Evolutionary conservation across 2,113 vertebrate genomes (phyloP).

Genomic region (Nothocercus julius): DNA sequence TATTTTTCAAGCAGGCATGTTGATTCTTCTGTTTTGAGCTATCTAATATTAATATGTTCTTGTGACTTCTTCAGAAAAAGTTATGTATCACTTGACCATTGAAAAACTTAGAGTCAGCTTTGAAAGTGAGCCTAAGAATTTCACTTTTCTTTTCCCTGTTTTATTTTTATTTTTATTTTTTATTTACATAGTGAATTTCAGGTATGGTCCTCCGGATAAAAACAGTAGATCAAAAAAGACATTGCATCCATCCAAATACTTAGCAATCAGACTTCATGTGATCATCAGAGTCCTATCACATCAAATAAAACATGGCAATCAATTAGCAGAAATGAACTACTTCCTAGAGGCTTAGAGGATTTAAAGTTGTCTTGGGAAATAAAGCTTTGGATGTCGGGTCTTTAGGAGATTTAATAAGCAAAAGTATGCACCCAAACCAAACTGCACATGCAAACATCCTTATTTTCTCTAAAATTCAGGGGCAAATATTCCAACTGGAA

Average conservation of each 20-base stretch:
- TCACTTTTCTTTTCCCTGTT: neutral
- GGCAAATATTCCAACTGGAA: too few relatives aligned
- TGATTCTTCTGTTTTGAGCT: neutral
- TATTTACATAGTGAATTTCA: neutral
- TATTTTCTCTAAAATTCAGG: too few relatives aligned
- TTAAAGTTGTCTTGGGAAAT: neutral
- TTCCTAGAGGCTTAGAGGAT: neutral
- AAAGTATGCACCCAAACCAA: too few relatives aligned
- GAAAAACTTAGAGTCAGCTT: conserved; percentile 31
- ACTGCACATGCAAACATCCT: too few relatives aligned
- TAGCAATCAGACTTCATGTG: neutral
- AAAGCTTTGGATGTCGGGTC: neutral
- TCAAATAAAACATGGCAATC: neutral
- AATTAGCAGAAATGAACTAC: neutral
- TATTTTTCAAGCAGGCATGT: conserved; percentile 12
- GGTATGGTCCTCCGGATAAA: neutral
- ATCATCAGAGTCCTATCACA: neutral
- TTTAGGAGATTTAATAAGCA: too few relatives aligned
- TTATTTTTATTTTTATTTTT: neutral
- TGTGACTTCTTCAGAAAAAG: neutral
- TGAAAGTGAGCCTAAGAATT: neutral
- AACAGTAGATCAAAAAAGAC: neutral
- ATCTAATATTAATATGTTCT: conserved; percentile 37
- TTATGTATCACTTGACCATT: neutral
- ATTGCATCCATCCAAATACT: neutral